phyloP scores from a whole-genome alignment of 2,888 invertebrate genomes.

The Siphonodentalium dalli region DNA sequence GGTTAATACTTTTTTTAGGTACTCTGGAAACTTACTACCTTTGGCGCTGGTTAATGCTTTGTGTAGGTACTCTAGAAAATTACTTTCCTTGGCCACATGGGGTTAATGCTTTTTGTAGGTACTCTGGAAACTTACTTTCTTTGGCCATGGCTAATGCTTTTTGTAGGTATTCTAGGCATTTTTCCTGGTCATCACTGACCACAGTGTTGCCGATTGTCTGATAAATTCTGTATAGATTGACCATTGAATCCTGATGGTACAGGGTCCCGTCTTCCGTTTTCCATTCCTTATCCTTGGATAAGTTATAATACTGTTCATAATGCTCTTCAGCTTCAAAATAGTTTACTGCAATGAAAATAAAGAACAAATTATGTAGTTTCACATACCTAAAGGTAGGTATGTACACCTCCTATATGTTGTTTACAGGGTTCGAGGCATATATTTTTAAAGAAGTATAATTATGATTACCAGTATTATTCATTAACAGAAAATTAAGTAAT shows the following conservation, averaged over 20 bases:
- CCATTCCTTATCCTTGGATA: slow-evolving; percentile 53
- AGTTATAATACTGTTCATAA: slow-evolving; percentile 57
- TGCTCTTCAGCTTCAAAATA: slow-evolving; percentile 54
- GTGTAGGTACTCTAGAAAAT: slow-evolving; percentile 48
- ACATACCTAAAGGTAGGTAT: no score
- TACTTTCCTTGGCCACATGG: no score
- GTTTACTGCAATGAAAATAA: slow-evolving; percentile 40
- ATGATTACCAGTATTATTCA: no score
- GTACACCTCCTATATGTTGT: no score
- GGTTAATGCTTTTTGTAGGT: no score
- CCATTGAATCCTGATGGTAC: slow-evolving; percentile 56
- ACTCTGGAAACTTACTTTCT: slow-evolving; percentile 58
- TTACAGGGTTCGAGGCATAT: no score
- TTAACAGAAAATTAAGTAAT: no score
- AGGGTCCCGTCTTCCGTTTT: slow-evolving; percentile 39
- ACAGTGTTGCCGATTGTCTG: slow-evolving; percentile 47
- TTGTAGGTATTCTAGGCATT: slow-evolving; percentile 48
- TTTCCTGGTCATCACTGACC: slow-evolving; percentile 35
- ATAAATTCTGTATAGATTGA: slow-evolving; percentile 56
- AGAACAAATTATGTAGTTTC: no score
- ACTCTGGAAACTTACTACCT: slow-evolving; percentile 61
- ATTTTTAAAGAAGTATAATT: no score
- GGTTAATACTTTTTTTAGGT: no score
- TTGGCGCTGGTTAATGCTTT: slow-evolving; percentile 59
- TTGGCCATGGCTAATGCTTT: slow-evolving; percentile 59